Evolutionary conservation across 2,888 invertebrate species (phyloP), one percentile per base, ranked within the genome.

Genomic region (Caenorhabditis wallacei): DNA sequence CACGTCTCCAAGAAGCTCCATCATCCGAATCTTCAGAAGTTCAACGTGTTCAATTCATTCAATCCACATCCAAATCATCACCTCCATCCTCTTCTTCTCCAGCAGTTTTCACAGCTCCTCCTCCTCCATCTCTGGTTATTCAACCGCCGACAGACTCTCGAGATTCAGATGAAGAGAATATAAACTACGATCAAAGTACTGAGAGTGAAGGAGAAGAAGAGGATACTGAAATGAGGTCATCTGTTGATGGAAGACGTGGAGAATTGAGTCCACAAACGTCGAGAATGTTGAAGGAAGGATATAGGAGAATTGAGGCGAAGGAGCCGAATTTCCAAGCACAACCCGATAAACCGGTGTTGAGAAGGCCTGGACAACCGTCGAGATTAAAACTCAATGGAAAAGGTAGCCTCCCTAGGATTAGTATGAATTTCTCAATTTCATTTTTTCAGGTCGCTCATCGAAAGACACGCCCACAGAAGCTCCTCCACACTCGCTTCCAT

Each of bases 271-370:
- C 83, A 20, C 79, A 83, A 48, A 83, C 83, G 16, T 80, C 79
- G 0, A 20, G 79, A 46, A 82, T 84, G 82, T 40, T 82, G 13
- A 69, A 74, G 18, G 82, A 84, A 51, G 84, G 84, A 18, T 82
- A 84, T 69, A 40, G 69, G 18, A 64, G 80, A 16, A 80, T 84
- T 20, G 82, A 80, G 18, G 84, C 82, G n/a, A 82, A 72, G 69
- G 93, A 93, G 88, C 93, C 93, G 5, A 92, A 93, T 88, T 90
- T 93, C 53, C 86, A 72, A 56, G 92, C 92, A 75, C 88, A 88
- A 82, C 93, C 93, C 8, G 85, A 91, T 79, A 92, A 92, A 85
- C 93, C 93, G 84, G 93, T 93, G 68, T 88, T 93, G 54, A 75
- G 84, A 68, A 76, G 85, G 59, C 87, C 89, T 0, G 88, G 88